Evolutionary conservation across 2,113 vertebrate genomes (phyloP).

Genomic region (Indri indri): DNA sequence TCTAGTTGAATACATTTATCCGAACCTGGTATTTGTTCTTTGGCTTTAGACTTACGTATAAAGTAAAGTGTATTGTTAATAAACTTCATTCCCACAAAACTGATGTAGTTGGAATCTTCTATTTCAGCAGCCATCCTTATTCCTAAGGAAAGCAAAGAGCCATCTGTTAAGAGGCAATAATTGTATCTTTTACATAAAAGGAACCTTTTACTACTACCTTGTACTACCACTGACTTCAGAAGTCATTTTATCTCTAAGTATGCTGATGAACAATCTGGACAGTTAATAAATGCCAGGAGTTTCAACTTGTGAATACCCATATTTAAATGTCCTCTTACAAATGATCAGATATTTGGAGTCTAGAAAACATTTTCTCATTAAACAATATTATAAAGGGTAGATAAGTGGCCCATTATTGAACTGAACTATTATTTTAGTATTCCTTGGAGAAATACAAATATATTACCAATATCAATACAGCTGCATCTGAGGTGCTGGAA

Average conservation of each 20-base stretch:
- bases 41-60: constrained; percentile 62
- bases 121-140: constrained; percentile 41
- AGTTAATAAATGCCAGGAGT: neutral
- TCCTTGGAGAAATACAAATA: neutral
- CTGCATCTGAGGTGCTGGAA: neutral
- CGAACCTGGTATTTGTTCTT: neutral
- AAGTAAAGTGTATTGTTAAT: constrained; percentile 69
- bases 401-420: neutral
- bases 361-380: constrained; percentile 18
- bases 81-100: constrained; percentile 61
- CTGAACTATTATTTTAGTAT: constrained; percentile 9
- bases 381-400: neutral
- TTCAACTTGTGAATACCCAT: neutral
- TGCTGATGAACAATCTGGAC: neutral
- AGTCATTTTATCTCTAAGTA: neutral
- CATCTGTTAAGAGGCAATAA: neutral
- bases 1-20: neutral
- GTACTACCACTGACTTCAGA: neutral
- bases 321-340: neutral
- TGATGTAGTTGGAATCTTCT: constrained; percentile 3
- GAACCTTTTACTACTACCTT: neutral
- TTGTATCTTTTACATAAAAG: neutral
- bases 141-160: constrained; percentile 55
- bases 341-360: neutral
- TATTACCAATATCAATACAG: neutral